Evolutionary conservation across 2,797 vertebrate genomes (phyloP).

Genomic region (Acipenser ruthenus): DNA sequence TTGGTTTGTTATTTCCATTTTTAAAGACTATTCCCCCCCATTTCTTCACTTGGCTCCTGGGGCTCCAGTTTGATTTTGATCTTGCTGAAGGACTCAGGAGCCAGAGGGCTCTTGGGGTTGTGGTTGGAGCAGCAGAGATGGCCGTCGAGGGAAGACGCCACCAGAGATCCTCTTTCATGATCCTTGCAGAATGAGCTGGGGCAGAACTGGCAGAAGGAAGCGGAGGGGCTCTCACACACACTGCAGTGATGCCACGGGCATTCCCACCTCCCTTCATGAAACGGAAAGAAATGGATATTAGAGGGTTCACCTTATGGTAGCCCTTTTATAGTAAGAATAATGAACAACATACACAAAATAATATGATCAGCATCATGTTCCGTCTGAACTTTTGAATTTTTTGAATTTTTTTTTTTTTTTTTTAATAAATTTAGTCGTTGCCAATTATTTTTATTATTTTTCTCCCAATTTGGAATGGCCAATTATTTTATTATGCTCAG

Average conservation of each 20-base stretch:
- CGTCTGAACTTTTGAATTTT: no score
- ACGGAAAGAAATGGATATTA: background rate
- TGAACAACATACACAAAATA: no score
- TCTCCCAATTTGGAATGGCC: no score
- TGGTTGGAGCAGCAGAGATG: conserved; percentile 84
- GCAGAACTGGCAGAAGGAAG: conserved; percentile 87
- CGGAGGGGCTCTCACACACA: conserved; percentile 60
- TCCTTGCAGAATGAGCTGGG: conserved; percentile 85
- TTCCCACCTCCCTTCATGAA: conserved; percentile 82
- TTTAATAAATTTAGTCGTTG: no score
- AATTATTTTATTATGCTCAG: no score
- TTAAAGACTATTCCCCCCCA: conserved; percentile 28
- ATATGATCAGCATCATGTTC: no score
- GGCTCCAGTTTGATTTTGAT: conserved; percentile 74
- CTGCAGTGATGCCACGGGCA: conserved; percentile 94
- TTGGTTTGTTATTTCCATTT: no score
- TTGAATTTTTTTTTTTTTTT: no score
- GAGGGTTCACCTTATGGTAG: no score
- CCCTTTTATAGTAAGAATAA: no score
- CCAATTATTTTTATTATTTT: no score
- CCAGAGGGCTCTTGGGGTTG: conserved; percentile 70
- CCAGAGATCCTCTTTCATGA: conserved; percentile 74
- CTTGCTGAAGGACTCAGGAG: conserved; percentile 61
- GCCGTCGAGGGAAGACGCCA: conserved; percentile 72
- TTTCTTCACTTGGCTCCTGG: conserved; percentile 42